Conservation (phyloP, 1,140 invertebrate genomes). For the Trypoxylus dichotomus region DNA sequence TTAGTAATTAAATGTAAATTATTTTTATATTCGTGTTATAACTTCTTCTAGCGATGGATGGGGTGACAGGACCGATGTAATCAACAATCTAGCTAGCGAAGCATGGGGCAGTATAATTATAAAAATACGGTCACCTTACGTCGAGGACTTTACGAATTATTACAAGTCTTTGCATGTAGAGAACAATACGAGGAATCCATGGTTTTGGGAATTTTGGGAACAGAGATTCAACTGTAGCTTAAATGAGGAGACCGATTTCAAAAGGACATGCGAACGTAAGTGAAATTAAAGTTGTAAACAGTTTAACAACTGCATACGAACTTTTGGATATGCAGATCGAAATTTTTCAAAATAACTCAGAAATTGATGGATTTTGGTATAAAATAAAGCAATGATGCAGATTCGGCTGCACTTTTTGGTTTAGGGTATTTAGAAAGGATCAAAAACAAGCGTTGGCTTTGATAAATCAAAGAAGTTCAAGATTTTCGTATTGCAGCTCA, state of each 20-base stretch:
- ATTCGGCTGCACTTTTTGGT: too few species aligned
- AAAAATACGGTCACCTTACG: conserved; percentile 71
- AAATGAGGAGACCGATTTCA: conserved; percentile 33
- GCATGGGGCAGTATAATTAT: conserved; percentile 77
- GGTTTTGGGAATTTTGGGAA: conserved; percentile 80
- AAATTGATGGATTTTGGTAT: too few species aligned
- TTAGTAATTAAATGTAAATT: too few species aligned
- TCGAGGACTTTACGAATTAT: conserved; percentile 68
- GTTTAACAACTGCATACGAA: too few species aligned
- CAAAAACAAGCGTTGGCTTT: too few species aligned
- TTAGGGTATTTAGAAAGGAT: too few species aligned
- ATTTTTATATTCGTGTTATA: too few species aligned
- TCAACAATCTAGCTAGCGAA: conserved; percentile 64
- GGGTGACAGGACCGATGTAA: conserved; percentile 77
- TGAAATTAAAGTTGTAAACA: neutral
- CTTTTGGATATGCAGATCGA: too few species aligned
- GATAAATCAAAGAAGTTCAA: too few species aligned
- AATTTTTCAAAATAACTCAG: too few species aligned
- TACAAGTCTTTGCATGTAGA: conserved; percentile 68
- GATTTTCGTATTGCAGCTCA: too few species aligned
- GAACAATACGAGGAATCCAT: conserved; percentile 70
- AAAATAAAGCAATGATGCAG: too few species aligned
- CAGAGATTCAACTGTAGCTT: conserved; percentile 67
- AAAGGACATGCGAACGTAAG: neutral
- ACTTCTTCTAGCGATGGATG: conserved; percentile 68